Evolutionary conservation across 2,113 vertebrate species (phyloP).

Genomic region (Pangasianodon gigas): DNA sequence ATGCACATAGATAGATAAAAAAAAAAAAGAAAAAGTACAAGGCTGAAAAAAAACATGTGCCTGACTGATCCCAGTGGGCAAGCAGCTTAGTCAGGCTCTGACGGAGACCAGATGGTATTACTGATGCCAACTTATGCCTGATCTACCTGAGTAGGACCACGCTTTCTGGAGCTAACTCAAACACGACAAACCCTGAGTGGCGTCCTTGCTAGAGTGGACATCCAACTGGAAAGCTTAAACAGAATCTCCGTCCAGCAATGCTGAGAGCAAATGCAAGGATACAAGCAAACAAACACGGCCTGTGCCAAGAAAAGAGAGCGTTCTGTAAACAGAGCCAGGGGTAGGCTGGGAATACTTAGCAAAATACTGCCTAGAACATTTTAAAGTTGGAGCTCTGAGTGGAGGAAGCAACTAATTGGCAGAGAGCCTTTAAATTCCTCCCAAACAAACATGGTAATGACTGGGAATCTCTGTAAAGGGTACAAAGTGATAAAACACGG

Average conservation of each 20-base stretch:
- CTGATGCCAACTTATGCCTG: constrained; percentile 23
- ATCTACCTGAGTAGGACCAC: constrained; percentile 19
- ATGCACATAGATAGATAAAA: not conserved
- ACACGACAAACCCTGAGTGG: not conserved
- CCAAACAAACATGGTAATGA: constrained; percentile 46
- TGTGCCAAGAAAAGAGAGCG: not conserved
- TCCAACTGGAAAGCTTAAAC: constrained; percentile 6
- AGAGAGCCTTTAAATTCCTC: constrained; percentile 40
- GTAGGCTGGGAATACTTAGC: constrained; percentile 18
- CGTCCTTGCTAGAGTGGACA: not conserved
- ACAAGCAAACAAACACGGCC: constrained; percentile 28
- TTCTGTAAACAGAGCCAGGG: not conserved
- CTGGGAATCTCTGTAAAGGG: constrained; percentile 44
- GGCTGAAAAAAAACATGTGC: constrained; percentile 7
- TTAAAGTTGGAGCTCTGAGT: constrained; percentile 6
- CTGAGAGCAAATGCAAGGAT: constrained; percentile 14
- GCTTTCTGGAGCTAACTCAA: not conserved
- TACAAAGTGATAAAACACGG: not conserved
- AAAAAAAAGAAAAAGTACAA: not conserved
- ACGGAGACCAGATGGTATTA: constrained; percentile 43
- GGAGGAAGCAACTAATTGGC: constrained; percentile 27
- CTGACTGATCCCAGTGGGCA: constrained; percentile 35
- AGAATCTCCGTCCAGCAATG: not conserved
- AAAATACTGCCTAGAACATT: constrained; percentile 21
- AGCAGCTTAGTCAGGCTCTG: constrained; percentile 21